These are phyloP conservation scores for Xenopus laevis DNA, from an alignment of 2,113 vertebrate genomes.

Conservation along the genomic window DNA sequence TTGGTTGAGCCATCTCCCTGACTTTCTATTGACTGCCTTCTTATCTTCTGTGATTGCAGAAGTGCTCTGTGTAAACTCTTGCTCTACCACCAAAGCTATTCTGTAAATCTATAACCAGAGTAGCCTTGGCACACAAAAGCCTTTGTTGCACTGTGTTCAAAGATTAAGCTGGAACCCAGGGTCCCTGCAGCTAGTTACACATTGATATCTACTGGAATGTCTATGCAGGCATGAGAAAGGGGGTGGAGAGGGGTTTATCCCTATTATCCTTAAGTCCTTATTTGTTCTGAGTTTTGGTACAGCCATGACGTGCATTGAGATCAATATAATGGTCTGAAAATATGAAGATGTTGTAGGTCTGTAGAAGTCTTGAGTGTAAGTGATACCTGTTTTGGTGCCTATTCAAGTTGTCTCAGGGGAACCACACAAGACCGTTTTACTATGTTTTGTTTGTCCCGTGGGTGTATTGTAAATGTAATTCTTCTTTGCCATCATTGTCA, in stretches of 20 bases:
- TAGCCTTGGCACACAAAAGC: conserved; percentile 44
- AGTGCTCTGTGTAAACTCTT: conserved; percentile 37
- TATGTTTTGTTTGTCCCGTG: too few species aligned
- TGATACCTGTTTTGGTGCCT: too few species aligned
- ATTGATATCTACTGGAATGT: conserved; percentile 44
- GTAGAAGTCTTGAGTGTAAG: too few species aligned
- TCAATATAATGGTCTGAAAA: too few species aligned
- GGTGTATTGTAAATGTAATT: too few species aligned
- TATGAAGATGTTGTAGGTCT: too few species aligned
- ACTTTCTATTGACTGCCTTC: conserved; percentile 9
- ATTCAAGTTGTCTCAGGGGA: too few species aligned
- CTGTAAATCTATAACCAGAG: conserved; percentile 44
- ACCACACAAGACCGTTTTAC: too few species aligned
- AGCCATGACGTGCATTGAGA: neutral
- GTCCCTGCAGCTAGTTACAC: conserved; percentile 45
- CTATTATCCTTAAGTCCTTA: conserved; percentile 13
- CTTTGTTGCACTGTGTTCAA: conserved; percentile 40
- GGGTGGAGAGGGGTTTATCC: conserved; percentile 6
- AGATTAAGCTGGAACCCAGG: conserved; percentile 39
- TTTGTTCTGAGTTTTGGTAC: too few species aligned
- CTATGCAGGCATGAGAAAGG: conserved; percentile 4
- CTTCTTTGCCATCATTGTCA: too few species aligned
- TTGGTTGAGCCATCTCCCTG: neutral
- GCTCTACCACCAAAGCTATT: conserved; percentile 27
- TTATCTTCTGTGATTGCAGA: conserved; percentile 31